Evolutionary conservation across 2,113 vertebrate genomes (phyloP).

Genomic region (Carassius gibelio): DNA sequence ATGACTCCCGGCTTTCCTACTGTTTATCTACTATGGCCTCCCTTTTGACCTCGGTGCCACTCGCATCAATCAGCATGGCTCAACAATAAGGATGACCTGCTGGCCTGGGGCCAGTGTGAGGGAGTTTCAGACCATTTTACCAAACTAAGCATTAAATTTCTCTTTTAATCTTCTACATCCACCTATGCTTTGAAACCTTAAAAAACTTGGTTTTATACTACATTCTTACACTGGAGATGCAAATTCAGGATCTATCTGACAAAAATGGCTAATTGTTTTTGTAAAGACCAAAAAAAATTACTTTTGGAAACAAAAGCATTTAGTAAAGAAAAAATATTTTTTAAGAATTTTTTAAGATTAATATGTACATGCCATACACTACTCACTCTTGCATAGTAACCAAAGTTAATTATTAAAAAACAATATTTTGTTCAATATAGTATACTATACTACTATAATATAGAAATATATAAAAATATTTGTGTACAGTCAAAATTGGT

Average conservation of each 20-base stretch:
- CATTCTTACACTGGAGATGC: background rate
- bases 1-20: conserved; percentile 19
- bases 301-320: too few species aligned
- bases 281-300: too few species aligned
- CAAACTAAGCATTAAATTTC: background rate
- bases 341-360: background rate
- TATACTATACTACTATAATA: too few species aligned
- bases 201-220: background rate
- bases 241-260: background rate
- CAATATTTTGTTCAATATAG: background rate
- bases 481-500: background rate
- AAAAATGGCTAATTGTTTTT: too few species aligned
- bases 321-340: too few species aligned
- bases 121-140: background rate
- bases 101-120: background rate
- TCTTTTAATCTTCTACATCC: background rate
- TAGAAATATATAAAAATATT: background rate
- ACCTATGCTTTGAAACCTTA: background rate
- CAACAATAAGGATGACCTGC: background rate
- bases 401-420: background rate
- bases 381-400: background rate
- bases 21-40: conserved; percentile 44
- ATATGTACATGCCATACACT: background rate
- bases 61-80: conserved; percentile 11
- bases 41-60: conserved; percentile 39